A percentile compares a stretch with the other conserved stretches of the same genome.
Conservation (phyloP, 2,888 invertebrate species). For the Leucania comma region DNA sequence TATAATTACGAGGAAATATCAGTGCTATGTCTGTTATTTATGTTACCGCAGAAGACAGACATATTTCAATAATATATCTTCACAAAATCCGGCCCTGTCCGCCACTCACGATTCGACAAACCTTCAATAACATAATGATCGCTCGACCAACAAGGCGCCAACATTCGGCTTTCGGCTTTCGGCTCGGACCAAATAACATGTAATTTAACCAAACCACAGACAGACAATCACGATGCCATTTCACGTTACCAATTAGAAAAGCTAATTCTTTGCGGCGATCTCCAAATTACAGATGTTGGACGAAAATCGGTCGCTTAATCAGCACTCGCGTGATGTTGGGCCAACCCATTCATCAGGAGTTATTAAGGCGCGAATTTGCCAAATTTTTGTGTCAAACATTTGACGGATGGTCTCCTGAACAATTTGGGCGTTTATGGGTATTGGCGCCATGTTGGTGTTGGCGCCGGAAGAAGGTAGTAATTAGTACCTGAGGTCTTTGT, state of each 20-base stretch:
- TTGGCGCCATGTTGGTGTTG: constrained; percentile 71
- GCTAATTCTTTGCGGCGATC: constrained; percentile 68
- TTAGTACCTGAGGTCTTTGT: constrained; percentile 72
- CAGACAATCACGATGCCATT: constrained; percentile 78
- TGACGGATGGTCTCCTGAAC: constrained; percentile 73
- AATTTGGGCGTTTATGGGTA: constrained; percentile 45
- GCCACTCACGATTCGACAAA: constrained; percentile 74
- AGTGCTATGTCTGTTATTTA: constrained; percentile 42
- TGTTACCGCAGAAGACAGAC: constrained; percentile 30
- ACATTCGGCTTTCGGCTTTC: constrained; percentile 81
- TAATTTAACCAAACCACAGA: constrained; percentile 82
- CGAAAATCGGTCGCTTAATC: constrained; percentile 69
- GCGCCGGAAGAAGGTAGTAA: constrained; percentile 64
- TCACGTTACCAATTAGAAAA: constrained; percentile 69
- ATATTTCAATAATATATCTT: constrained; percentile 56
- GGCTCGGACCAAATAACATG: constrained; percentile 79
- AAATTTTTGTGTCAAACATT: constrained; percentile 76
- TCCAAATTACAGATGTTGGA: constrained; percentile 68
- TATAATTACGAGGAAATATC: constrained; percentile 40
- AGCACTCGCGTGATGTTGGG: constrained; percentile 64
- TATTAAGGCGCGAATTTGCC: constrained; percentile 73
- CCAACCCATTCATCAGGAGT: constrained; percentile 69
- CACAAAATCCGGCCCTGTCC: constrained; percentile 72
- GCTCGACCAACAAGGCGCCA: constrained; percentile 86
- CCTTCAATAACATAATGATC: constrained; percentile 84